These are phyloP conservation scores for Sebastes oblongus DNA, from an alignment of 2,797 vertebrate species.

Conservation along the genomic window DNA sequence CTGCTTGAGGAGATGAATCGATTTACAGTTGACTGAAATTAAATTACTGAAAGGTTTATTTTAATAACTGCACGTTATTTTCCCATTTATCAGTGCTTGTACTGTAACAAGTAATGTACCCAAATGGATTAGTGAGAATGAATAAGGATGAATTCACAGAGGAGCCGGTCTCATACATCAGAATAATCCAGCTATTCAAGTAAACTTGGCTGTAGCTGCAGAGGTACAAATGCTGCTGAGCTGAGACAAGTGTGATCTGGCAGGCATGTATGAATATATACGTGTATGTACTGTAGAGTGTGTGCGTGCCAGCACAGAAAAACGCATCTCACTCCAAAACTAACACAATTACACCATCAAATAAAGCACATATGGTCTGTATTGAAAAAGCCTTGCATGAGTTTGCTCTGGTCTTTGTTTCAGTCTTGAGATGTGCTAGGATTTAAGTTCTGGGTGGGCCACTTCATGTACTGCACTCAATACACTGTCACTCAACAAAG, in stretches of 20 bases:
- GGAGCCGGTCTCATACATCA: neutral
- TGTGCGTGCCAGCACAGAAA: conserved; percentile 32
- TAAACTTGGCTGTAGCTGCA: conserved; percentile 8
- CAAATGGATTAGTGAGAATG: conserved; percentile 11
- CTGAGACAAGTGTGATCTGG: conserved; percentile 8
- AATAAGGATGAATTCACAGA: conserved; percentile 13
- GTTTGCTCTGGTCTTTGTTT: conserved; percentile 17
- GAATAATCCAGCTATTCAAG: conserved; percentile 20
- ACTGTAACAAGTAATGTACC: neutral
- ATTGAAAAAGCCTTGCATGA: conserved; percentile 7
- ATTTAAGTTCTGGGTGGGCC: conserved; percentile 48
- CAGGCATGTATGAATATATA: conserved; percentile 13
- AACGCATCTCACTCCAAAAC: conserved; percentile 45
- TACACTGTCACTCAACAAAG: conserved; percentile 25
- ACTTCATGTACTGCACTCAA: conserved; percentile 4
- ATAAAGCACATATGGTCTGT: conserved; percentile 27
- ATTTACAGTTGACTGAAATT: conserved; percentile 3
- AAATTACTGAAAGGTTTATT: conserved; percentile 19
- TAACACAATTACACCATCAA: conserved; percentile 48
- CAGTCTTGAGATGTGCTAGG: conserved; percentile 13
- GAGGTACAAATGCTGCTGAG: conserved; percentile 22
- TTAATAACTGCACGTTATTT: neutral
- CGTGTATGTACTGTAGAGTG: neutral
- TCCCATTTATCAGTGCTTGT: neutral
- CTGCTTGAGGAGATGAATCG: neutral